Conservation (phyloP, 2,888 invertebrate species). For the Anarsia innoxiella region DNA sequence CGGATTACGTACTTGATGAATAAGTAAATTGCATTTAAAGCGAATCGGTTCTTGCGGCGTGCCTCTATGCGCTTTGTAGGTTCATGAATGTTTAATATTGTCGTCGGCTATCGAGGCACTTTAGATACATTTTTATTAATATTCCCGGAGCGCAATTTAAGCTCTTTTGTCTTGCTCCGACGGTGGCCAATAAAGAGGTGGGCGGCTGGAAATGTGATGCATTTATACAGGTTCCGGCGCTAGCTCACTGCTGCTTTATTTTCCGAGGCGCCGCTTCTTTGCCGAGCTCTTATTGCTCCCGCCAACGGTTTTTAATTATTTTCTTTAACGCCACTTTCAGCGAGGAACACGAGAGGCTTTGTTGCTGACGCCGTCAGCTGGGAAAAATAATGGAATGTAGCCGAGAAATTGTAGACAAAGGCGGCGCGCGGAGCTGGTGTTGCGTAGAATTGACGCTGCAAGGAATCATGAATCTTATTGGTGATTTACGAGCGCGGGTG, state of each 20-base stretch:
- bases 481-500: slow-evolving; percentile 39
- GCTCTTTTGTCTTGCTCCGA: slow-evolving; percentile 60
- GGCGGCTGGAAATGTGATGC: slow-evolving; percentile 64
- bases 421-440: slow-evolving; percentile 3
- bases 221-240: slow-evolving; percentile 55
- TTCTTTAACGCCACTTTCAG: slow-evolving; percentile 67
- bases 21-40: slow-evolving; percentile 45
- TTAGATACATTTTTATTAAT: slow-evolving; percentile 62
- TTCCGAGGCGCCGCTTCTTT: slow-evolving; percentile 47
- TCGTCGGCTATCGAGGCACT: slow-evolving; percentile 31
- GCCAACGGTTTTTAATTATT: slow-evolving; percentile 74
- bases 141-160: slow-evolving; percentile 52
- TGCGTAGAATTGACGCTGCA: slow-evolving; percentile 29
- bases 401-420: slow-evolving; percentile 6
- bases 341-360: slow-evolving; percentile 37
- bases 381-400: slow-evolving; percentile 8
- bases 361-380: slow-evolving; percentile 25
- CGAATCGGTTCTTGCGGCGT: slow-evolving; percentile 23
- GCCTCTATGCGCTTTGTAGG: slow-evolving; percentile 16
- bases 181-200: slow-evolving; percentile 63
- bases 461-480: slow-evolving; percentile 47
- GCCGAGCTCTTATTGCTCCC: slow-evolving; percentile 57
- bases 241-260: slow-evolving; percentile 8
- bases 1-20: slow-evolving; percentile 43
- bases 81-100: slow-evolving; percentile 40